Conservation (phyloP, 64 coral and sea anemone genomes). For the Montipora sp. region DNA sequence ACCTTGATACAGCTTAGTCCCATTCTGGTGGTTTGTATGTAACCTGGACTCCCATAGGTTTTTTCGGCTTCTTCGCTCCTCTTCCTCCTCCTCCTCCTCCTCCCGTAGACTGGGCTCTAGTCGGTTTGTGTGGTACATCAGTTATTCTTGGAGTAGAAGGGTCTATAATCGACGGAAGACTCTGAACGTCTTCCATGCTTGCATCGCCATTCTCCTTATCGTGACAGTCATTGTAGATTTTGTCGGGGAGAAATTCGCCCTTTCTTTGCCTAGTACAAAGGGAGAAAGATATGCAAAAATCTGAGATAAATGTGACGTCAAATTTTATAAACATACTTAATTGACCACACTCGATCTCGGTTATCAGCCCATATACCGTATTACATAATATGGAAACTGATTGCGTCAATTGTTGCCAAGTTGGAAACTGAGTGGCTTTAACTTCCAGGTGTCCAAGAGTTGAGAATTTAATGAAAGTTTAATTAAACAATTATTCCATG, state of each 20-base stretch:
- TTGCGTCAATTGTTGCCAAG: no score
- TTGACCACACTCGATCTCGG: no score
- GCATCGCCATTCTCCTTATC: constrained; percentile 36
- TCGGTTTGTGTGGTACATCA: constrained; percentile 88
- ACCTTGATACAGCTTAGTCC: constrained; percentile 50
- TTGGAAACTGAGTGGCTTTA: no score
- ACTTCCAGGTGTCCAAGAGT: no score
- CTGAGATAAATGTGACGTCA: no score
- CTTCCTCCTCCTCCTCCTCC: neutral
- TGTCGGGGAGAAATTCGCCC: constrained; percentile 89
- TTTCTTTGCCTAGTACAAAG: constrained; percentile 70
- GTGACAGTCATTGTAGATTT: constrained; percentile 66
- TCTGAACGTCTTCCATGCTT: constrained; percentile 48
- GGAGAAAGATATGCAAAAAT: neutral
- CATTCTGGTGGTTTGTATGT: constrained; percentile 96
- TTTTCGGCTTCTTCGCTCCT: constrained; percentile 71
- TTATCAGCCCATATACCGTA: no score
- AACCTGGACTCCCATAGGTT: constrained; percentile 90
- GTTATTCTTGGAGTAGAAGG: constrained; percentile 84
- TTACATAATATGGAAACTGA: no score
- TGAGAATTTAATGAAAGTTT: no score
- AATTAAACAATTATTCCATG: no score
- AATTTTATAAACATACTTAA: no score
- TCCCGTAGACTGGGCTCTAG: neutral
- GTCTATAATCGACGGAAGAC: constrained; percentile 86